phyloP scores from a whole-genome alignment of 2,888 invertebrate species.

The Sceliomorpha sp. region DNA sequence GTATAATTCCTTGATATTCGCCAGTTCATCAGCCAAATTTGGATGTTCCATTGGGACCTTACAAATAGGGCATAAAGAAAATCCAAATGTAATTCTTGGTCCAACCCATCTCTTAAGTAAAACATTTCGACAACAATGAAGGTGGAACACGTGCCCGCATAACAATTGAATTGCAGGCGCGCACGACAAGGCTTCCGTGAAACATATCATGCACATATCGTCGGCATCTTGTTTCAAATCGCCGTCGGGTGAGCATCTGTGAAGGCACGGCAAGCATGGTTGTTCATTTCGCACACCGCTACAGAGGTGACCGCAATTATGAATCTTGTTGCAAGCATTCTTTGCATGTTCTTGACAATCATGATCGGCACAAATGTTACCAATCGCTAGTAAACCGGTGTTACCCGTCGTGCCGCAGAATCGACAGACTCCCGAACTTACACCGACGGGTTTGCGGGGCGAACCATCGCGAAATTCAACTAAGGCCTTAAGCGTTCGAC shows the following conservation, averaged over 20 bases:
- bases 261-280: conserved; percentile 93
- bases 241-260: conserved; percentile 85
- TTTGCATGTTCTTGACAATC: conserved; percentile 93
- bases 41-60: conserved; percentile 95
- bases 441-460: conserved; percentile 80
- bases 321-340: conserved; percentile 90
- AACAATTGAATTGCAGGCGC: conserved; percentile 95
- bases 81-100: conserved; percentile 97
- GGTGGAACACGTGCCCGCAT: conserved; percentile 98
- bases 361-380: conserved; percentile 95
- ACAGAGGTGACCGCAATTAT: conserved; percentile 95
- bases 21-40: conserved; percentile 87
- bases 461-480: conserved; percentile 93
- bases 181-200: conserved; percentile 96
- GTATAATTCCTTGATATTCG: conserved; percentile 89
- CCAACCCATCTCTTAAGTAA: conserved; percentile 95
- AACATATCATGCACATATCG: conserved; percentile 99
- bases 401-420: conserved; percentile 93
- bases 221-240: conserved; percentile 95
- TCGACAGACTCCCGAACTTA: conserved; percentile 87
- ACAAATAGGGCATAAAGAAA: conserved; percentile 97
- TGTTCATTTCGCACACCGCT: conserved; percentile 94
- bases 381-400: conserved; percentile 92
- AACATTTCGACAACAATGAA: conserved; percentile 93
- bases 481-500: conserved; percentile 93